These are phyloP conservation scores for Nibea albiflora DNA, from an alignment of 2,113 vertebrate species.

Conservation along the genomic window DNA sequence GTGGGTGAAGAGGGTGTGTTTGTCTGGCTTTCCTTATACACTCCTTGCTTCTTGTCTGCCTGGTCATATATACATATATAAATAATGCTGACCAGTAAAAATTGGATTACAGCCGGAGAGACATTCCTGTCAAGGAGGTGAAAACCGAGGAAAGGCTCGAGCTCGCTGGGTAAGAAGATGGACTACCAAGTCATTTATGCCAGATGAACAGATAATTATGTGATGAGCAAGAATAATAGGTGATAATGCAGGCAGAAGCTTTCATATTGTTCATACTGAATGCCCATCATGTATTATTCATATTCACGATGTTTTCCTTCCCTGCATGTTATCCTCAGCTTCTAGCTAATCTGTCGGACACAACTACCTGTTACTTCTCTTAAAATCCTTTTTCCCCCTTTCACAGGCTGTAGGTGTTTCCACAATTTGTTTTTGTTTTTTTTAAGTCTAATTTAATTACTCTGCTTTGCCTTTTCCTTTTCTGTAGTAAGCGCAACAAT, in stretches of 20 bases:
- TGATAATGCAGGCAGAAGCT: neutral
- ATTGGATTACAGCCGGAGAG: too few relatives aligned
- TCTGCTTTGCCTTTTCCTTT: neutral
- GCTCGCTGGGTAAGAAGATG: constrained; percentile 68
- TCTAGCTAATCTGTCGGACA: neutral
- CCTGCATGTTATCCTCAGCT: neutral
- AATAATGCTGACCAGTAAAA: too few relatives aligned
- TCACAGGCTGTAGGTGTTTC: neutral
- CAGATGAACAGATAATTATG: constrained; percentile 1
- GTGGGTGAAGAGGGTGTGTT: neutral
- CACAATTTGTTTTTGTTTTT: neutral
- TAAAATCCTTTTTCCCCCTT: neutral
- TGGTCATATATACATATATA: neutral
- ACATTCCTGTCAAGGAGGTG: too few relatives aligned
- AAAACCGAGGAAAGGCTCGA: neutral
- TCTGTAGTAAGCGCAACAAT: neutral
- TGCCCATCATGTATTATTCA: neutral
- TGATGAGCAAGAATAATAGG: neutral
- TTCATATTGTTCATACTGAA: neutral
- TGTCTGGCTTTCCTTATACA: neutral
- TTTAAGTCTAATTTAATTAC: neutral
- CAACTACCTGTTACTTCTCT: too few relatives aligned
- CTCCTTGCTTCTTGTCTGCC: neutral
- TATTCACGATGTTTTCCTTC: neutral
- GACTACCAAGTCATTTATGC: neutral